phyloP scores from a whole-genome alignment of 2,888 invertebrate genomes.

The Meta bourneti region DNA sequence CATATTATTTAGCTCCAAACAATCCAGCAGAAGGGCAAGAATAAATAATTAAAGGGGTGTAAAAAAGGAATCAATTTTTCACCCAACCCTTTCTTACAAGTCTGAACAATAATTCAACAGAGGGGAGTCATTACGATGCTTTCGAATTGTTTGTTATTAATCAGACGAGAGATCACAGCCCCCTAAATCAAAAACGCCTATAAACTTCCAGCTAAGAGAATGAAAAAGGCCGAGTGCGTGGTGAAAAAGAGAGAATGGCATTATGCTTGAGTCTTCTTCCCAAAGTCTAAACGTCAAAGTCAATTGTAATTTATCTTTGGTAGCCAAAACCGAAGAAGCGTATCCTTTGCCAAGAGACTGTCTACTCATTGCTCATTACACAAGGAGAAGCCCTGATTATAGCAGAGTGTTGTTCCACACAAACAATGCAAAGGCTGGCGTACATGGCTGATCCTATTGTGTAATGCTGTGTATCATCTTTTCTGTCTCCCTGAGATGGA shows the following conservation, averaged over 20 bases:
- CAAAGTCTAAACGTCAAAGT: conserved; percentile 65
- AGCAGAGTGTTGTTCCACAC: conserved; percentile 50
- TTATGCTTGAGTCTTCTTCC: conserved; percentile 47
- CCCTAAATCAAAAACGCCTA: conserved; percentile 68
- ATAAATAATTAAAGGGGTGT: conserved; percentile 19
- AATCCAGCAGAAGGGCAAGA: conserved; percentile 19
- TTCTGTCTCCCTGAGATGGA: conserved; percentile 57
- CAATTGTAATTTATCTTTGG: conserved; percentile 67
- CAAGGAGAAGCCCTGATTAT: conserved; percentile 65
- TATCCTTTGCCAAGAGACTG: conserved; percentile 68
- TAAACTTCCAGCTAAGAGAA: conserved; percentile 33
- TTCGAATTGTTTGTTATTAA: conserved; percentile 67
- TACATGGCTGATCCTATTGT: conserved; percentile 70
- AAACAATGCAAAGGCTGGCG: conserved; percentile 56
- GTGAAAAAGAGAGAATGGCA: conserved; percentile 39
- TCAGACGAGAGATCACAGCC: conserved; percentile 34
- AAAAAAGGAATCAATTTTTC: conserved; percentile 49
- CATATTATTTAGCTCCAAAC: conserved; percentile 39
- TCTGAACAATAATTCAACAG: conserved; percentile 62
- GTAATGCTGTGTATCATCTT: conserved; percentile 65
- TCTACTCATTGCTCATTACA: conserved; percentile 73
- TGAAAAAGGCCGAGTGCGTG: conserved; percentile 18
- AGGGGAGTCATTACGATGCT: conserved; percentile 51
- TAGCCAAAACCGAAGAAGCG: conserved; percentile 67
- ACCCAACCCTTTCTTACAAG: conserved; percentile 58